Base-by-base conservation (phyloP, 2,797 vertebrate species). In the Pseudochromis fuscus region DNA sequence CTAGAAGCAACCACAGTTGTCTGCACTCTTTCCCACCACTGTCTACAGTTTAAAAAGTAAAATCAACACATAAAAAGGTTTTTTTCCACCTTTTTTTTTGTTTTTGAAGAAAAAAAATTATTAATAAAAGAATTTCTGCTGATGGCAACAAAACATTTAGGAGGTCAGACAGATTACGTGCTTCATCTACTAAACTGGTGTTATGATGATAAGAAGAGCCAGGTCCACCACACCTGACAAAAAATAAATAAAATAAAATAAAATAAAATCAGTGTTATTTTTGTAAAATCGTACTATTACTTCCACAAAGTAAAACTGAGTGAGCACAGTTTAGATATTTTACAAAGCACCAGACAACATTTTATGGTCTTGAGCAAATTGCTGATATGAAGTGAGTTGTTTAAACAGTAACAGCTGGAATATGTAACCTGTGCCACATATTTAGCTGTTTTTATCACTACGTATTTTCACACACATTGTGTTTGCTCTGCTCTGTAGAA, bases 111-210 rank as follows among this genome's bases (percentile, higher is more conserved):
- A 4, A 30, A 4, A 44, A 23, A 60, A 5, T 73, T n/a, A 72
- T 67, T 23, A 19, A 37, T 2, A 56, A 30, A 31, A 49, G 35
- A 57, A 57, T n/a, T 50, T 35, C 24, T 37, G 19, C 7, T 68
- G 38, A 37, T 63, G 28, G 37, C 45, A 62, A 45, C 55, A 68
- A 60, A 58, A 13, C 56, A 69, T 58, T 59, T 55, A 28, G 38
- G 11, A 40, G 19, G 8, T 46, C 59, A 42, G 37, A 68, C 5
- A 73, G 44, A 23, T 4, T 53, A 31, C 12, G 5, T 1, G 5
- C 0, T 11, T 65, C 59, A 69, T 64, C n/a, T 30, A n/a, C 7
- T 11, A 24, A 55, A 33, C 51, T 21, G 48, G 60, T 38, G 10
- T 57, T 56, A 46, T 51, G 51, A 56, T 56, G 44, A 46, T 3